These are phyloP conservation scores for Alentia gelatinosa DNA, from an alignment of 2,888 invertebrate species.

Conservation along the genomic window DNA sequence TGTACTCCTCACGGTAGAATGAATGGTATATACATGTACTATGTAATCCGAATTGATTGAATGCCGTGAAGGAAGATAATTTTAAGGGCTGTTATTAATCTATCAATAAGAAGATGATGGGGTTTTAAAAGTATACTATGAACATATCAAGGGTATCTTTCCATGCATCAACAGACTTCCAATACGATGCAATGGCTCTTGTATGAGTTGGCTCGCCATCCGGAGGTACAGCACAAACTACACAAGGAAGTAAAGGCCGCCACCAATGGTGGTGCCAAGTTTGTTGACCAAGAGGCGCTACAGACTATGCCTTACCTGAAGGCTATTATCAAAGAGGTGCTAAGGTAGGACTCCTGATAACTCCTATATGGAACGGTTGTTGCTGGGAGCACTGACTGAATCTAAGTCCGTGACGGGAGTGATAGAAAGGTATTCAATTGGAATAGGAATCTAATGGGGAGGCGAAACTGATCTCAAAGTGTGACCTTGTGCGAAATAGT, in stretches of 20 bases:
- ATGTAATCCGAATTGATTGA: not conserved
- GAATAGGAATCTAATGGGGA: too few species aligned
- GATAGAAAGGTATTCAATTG: too few species aligned
- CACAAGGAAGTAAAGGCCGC: slow-evolving; percentile 58
- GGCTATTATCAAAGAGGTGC: slow-evolving; percentile 64
- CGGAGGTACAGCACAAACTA: slow-evolving; percentile 60
- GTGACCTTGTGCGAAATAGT: too few species aligned
- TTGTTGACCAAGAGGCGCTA: slow-evolving; percentile 58
- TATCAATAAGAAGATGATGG: too few species aligned
- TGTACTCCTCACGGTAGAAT: too few species aligned
- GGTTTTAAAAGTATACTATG: not conserved
- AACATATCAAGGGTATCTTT: too few species aligned
- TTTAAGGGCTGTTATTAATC: not conserved
- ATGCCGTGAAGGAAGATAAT: not conserved
- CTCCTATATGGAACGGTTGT: too few species aligned
- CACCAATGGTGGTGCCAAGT: not conserved
- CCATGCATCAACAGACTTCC: slow-evolving; percentile 67
- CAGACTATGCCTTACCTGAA: slow-evolving; percentile 62
- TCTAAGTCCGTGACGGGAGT: too few species aligned
- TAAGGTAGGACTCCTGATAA: slow-evolving; percentile 60
- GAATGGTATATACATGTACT: too few species aligned
- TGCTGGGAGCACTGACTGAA: too few species aligned
- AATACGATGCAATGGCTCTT: slow-evolving; percentile 64
- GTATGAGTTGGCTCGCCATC: slow-evolving; percentile 59
- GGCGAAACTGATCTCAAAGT: too few species aligned